Conservation (phyloP, 2,888 invertebrate species). For the Venusia cambrica region DNA sequence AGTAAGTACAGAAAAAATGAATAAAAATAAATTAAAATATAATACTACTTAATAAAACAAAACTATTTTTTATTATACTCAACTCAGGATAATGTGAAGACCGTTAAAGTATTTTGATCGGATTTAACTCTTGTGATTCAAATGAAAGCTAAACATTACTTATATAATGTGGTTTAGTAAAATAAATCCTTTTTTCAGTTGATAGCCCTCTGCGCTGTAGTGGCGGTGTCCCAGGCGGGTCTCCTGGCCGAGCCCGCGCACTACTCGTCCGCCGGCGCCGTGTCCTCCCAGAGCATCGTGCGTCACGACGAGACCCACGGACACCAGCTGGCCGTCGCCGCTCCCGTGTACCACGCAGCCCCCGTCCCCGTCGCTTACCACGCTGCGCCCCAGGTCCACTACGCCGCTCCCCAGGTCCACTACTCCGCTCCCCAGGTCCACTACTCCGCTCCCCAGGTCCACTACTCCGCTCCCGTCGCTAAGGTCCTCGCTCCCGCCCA, state of each 20-base stretch:
- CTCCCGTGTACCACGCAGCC: too few species aligned
- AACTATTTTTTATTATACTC: too few species aligned
- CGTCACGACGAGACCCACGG: conserved; percentile 53
- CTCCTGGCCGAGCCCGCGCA: conserved; percentile 52
- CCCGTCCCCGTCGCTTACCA: too few species aligned
- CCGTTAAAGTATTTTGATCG: too few species aligned
- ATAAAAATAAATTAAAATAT: too few species aligned
- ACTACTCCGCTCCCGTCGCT: conserved; percentile 29
- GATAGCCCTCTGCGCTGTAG: conserved; percentile 37
- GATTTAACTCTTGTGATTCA: too few species aligned
- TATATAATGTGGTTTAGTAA: too few species aligned
- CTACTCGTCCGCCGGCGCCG: conserved; percentile 60
- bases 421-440: conserved; percentile 34
- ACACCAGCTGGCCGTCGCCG: conserved; percentile 31
- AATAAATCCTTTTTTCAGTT: too few species aligned
- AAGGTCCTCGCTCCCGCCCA: conserved; percentile 39
- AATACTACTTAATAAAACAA: too few species aligned
- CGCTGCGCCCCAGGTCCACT: too few species aligned
- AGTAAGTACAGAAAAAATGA: conserved; percentile 35
- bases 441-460: conserved; percentile 34
- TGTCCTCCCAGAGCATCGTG: conserved; percentile 59
- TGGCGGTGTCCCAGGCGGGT: conserved; percentile 40
- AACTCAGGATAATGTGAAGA: too few species aligned
- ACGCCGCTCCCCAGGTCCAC: conserved; percentile 45
- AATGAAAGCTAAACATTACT: too few species aligned